Evolutionary conservation across 2,113 vertebrate species (phyloP).

Genomic region (Ornithorhynchus anatinus): DNA sequence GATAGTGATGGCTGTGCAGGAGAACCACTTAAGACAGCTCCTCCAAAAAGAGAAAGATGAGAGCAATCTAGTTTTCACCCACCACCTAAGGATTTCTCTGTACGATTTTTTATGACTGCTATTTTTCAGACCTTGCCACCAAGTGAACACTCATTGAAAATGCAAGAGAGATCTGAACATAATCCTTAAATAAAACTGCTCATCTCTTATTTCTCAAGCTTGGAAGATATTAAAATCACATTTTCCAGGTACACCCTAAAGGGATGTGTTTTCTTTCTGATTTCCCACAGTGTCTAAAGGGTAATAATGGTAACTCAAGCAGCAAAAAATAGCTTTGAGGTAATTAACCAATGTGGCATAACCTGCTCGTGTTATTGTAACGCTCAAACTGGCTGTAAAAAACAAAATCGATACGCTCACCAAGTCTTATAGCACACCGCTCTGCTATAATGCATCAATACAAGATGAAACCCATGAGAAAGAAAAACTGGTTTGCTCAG

Average conservation of each 20-base stretch:
- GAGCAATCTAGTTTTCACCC: not conserved
- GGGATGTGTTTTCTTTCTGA: not conserved
- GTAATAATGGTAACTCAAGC: conserved; percentile 6
- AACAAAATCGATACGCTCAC: not conserved
- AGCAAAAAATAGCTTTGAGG: not conserved
- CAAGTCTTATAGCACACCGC: not conserved
- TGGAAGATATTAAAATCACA: not conserved
- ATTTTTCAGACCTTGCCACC: not conserved
- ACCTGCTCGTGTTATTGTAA: not conserved
- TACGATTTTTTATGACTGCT: not conserved
- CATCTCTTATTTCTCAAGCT: not conserved
- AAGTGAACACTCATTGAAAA: not conserved
- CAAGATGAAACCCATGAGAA: conserved; percentile 2
- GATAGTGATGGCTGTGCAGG: not conserved
- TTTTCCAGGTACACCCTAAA: not conserved
- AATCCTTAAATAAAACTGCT: conserved; percentile 2
- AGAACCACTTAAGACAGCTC: not conserved
- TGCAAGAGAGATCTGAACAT: not conserved
- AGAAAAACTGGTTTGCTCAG: not conserved
- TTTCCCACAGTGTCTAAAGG: not conserved
- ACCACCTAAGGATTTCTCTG: not conserved
- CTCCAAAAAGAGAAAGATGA: not conserved
- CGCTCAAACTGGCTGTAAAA: not conserved
- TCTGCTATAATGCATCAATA: not conserved
- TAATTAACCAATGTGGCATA: conserved; percentile 22